Percentiles rank a stretch among this genome's conserved stretches.
These are phyloP conservation scores for Drepana falcataria DNA, from an alignment of 2,888 invertebrate genomes.

Conservation along the genomic window DNA sequence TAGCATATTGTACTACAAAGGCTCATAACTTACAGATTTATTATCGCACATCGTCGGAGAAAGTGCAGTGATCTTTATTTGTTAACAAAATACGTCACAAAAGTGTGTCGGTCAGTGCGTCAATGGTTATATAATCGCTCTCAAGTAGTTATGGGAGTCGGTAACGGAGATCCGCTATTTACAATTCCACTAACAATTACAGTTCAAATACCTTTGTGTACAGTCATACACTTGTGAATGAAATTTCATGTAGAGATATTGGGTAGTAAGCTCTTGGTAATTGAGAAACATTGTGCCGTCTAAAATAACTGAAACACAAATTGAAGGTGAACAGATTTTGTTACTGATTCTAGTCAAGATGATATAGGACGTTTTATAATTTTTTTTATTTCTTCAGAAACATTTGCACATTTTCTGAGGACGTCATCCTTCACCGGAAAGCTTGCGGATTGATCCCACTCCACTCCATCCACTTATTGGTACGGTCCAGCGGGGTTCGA, in stretches of 20 bases:
- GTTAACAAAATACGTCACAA: slow-evolving; percentile 37
- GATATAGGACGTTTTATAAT: too few relatives aligned
- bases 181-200: slow-evolving; percentile 29
- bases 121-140: slow-evolving; percentile 49
- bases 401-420: too few relatives aligned
- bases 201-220: slow-evolving; percentile 33
- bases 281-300: neutral
- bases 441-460: too few relatives aligned
- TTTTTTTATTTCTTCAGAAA: too few relatives aligned
- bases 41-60: slow-evolving; percentile 9
- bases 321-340: too few relatives aligned
- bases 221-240: slow-evolving; percentile 15
- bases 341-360: too few relatives aligned
- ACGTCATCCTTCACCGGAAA: too few relatives aligned
- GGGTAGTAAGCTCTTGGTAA: neutral
- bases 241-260: neutral
- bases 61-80: slow-evolving; percentile 42
- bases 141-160: slow-evolving; percentile 7
- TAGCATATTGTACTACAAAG: neutral
- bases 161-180: slow-evolving; percentile 40
- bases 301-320: too few relatives aligned
- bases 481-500: too few relatives aligned
- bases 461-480: too few relatives aligned
- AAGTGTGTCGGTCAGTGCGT: slow-evolving; percentile 48
- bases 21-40: neutral